These are phyloP conservation scores for Dromococcyx pavoninus DNA, from an alignment of 2,797 vertebrate species.

Conservation along the genomic window DNA sequence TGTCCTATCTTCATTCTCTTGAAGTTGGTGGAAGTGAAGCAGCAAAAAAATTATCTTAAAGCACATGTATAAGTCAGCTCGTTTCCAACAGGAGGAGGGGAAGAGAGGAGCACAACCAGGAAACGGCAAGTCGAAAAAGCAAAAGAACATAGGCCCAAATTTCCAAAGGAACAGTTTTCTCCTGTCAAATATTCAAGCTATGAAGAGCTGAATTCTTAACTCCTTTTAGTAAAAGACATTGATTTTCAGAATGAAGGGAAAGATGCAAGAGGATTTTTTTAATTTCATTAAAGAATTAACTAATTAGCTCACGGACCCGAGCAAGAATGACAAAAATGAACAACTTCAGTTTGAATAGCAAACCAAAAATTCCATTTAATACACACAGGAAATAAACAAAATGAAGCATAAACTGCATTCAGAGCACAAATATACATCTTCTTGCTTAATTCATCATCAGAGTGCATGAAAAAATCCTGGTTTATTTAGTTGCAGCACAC, in stretches of 20 bases:
- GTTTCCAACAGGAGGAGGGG: background rate
- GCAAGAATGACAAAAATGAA: background rate
- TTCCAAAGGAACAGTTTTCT: background rate
- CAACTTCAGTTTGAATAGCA: background rate
- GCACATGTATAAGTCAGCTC: background rate
- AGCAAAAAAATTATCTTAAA: background rate
- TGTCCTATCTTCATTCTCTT: background rate
- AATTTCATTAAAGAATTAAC: background rate
- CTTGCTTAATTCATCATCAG: background rate
- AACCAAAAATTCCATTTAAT: background rate
- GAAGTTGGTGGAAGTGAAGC: background rate
- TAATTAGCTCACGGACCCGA: background rate
- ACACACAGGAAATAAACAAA: background rate
- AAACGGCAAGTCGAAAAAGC: background rate
- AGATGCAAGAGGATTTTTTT: background rate
- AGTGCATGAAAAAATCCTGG: background rate
- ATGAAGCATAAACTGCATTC: background rate
- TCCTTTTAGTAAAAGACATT: background rate
- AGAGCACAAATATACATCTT: background rate
- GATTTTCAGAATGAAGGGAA: background rate
- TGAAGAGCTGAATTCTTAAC: background rate
- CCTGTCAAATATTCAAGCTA: background rate
- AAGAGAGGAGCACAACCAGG: background rate
- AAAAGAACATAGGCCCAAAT: background rate
- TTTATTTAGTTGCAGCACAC: background rate